Percentiles rank a stretch among this genome's conserved stretches.
phyloP scores from a whole-genome alignment of 2,113 vertebrate genomes.

The Halcyon senegalensis region DNA sequence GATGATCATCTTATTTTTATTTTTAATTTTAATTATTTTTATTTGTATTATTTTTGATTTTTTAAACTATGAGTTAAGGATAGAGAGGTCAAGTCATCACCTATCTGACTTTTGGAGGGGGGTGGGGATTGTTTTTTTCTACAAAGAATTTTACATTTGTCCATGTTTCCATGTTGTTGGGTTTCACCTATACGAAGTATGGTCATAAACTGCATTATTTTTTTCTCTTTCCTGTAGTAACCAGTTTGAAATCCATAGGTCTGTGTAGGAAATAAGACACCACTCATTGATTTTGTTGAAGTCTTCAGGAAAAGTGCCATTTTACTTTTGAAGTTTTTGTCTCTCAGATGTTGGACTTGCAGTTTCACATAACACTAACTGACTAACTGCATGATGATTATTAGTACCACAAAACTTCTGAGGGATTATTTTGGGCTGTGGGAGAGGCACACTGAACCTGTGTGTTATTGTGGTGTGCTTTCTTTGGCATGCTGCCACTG shows the following conservation, averaged over 20 bases:
- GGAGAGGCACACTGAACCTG: background rate
- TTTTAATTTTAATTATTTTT: background rate
- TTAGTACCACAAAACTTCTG: background rate
- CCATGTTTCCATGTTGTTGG: background rate
- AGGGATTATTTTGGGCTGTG: background rate
- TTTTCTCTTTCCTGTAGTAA: background rate
- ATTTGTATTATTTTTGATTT: background rate
- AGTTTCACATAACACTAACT: background rate
- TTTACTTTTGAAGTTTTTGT: background rate
- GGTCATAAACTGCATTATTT: background rate
- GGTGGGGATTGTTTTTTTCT: background rate
- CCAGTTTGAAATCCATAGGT: background rate
- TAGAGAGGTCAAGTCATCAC: background rate
- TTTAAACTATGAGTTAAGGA: background rate
- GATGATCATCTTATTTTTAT: background rate
- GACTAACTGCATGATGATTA: background rate
- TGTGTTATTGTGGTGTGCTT: background rate
- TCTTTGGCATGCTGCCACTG: background rate
- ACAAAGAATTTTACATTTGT: background rate
- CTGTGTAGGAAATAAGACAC: background rate
- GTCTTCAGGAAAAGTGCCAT: background rate
- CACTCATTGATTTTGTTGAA: background rate
- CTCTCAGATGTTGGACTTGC: background rate
- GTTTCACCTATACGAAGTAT: background rate
- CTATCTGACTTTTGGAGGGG: background rate